Percentiles rank a stretch among this genome's conserved stretches.
phyloP scores from a whole-genome alignment of 2,888 invertebrate genomes.

The Drosophila cracens region DNA sequence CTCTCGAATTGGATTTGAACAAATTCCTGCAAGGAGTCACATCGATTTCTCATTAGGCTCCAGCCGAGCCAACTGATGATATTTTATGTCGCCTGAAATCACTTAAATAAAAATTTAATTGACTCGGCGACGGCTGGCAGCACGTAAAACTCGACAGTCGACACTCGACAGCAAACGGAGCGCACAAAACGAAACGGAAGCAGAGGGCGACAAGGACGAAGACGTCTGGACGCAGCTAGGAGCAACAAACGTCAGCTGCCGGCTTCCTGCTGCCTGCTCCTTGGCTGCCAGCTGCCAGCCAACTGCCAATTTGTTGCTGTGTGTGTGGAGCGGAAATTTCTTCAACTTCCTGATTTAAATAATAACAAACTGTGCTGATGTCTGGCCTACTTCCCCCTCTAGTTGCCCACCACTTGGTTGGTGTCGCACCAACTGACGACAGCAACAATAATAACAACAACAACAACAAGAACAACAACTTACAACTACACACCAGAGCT shows the following conservation, averaged over 20 bases:
- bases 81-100: constrained; percentile 76
- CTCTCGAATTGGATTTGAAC: constrained; percentile 70
- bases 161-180: constrained; percentile 52
- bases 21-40: constrained; percentile 66
- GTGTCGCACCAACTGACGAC: constrained; percentile 77
- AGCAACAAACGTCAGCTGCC: constrained; percentile 24
- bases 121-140: constrained; percentile 58
- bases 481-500: constrained; percentile 10
- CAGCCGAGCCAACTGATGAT: constrained; percentile 51
- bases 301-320: constrained; percentile 77
- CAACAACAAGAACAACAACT: constrained; percentile 18
- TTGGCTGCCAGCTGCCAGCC: constrained; percentile 19
- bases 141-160: constrained; percentile 33
- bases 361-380: constrained; percentile 72
- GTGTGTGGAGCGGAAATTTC: constrained; percentile 77
- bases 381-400: constrained; percentile 22
- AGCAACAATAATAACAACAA: constrained; percentile 16
- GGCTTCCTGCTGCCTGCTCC: constrained; percentile 11
- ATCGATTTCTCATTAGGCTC: constrained; percentile 78
- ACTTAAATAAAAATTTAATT: constrained; percentile 79
- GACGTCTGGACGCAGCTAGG: constrained; percentile 18
- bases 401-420: constrained; percentile 36
- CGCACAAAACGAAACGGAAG: constrained; percentile 70
- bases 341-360: constrained; percentile 83
- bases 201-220: constrained; percentile 29